Percentiles rank a stretch among this genome's conserved stretches.
These are phyloP conservation scores for Phylloscopus trochiloides DNA, from an alignment of 2,113 vertebrate genomes.

Conservation along the genomic window DNA sequence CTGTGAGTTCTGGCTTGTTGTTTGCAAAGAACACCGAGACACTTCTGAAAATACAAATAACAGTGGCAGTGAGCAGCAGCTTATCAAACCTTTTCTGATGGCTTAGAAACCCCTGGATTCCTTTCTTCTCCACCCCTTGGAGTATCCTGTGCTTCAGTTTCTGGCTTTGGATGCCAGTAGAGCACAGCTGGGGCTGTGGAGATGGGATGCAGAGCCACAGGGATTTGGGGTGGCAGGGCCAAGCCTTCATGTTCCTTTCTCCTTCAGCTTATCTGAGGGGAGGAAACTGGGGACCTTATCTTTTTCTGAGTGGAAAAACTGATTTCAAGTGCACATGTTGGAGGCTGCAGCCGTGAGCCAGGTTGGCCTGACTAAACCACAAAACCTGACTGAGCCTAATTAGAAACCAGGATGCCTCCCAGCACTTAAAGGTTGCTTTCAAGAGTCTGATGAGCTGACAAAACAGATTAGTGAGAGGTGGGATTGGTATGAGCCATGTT, in stretches of 20 bases:
- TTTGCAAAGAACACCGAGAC: not conserved
- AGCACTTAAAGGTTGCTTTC: constrained; percentile 25
- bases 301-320: constrained; percentile 19
- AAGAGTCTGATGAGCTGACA: constrained; percentile 37
- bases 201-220: not conserved
- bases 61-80: not conserved
- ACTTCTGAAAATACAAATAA: not conserved
- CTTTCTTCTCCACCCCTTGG: not conserved
- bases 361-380: not conserved
- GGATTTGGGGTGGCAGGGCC: not conserved
- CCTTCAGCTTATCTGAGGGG: constrained; percentile 8
- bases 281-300: not conserved
- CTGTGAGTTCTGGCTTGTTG: not conserved
- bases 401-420: not conserved
- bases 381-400: not conserved
- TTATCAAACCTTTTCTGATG: not conserved
- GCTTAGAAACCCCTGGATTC: not conserved
- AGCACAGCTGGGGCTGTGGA: not conserved
- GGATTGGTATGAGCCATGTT: not conserved
- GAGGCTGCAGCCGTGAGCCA: not conserved
- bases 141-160: not conserved
- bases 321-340: not conserved
- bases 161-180: not conserved
- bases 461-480: constrained; percentile 18
- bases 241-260: not conserved